phyloP scores from a whole-genome alignment of 2,797 vertebrate species.

The Acrocephalus scirpaceus region DNA sequence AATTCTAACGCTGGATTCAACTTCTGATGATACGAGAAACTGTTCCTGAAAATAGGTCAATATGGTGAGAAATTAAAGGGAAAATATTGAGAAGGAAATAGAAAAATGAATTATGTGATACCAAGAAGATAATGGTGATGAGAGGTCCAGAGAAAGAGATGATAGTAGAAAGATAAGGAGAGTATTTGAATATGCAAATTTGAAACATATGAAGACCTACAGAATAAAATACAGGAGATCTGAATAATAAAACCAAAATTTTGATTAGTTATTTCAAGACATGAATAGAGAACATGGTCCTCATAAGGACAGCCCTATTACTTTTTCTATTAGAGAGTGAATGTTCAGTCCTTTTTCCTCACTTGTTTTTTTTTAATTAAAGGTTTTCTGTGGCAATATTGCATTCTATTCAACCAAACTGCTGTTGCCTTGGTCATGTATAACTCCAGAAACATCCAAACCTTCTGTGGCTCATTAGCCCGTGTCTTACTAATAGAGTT shows the following conservation, averaged over 20 bases:
- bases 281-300: slow-evolving; percentile 78
- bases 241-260: slow-evolving; percentile 55
- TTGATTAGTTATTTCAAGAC: slow-evolving; percentile 78
- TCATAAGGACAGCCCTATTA: slow-evolving; percentile 61
- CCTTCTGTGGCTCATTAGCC: neutral
- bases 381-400: neutral
- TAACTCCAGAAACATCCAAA: neutral
- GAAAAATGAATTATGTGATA: neutral
- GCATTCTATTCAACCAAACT: neutral
- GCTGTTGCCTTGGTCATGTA: neutral
- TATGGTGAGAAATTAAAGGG: neutral
- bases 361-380: neutral
- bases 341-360: neutral
- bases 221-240: neutral
- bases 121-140: neutral
- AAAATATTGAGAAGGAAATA: neutral
- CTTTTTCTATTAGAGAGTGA: slow-evolving; percentile 44
- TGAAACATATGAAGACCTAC: neutral
- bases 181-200: neutral
- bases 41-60: neutral
- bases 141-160: neutral
- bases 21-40: neutral
- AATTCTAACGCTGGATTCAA: neutral
- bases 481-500: neutral
- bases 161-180: neutral